Evolutionary conservation across 2,888 invertebrate species (phyloP).

Genomic region (Rhimphoctona megacephalus): DNA sequence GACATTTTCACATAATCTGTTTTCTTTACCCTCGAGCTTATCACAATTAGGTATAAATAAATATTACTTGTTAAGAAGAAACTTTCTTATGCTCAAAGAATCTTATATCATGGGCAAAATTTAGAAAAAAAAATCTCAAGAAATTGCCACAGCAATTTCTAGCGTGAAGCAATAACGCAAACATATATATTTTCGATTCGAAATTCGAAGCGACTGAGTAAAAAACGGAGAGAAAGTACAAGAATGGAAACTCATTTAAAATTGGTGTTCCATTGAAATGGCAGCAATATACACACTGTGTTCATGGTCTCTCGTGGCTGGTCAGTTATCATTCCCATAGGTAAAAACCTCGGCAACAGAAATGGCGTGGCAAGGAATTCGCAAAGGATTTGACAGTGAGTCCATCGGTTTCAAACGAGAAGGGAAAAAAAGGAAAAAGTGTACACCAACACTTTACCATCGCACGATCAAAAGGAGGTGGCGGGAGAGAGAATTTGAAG

Average conservation of each 20-base stretch:
- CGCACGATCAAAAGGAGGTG: conserved; percentile 41
- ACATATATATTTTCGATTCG: neutral
- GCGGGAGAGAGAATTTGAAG: conserved; percentile 55
- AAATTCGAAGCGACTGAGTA: neutral
- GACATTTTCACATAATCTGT: conserved; percentile 23
- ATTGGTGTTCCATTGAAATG: neutral
- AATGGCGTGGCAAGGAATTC: conserved; percentile 41
- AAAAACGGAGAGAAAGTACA: neutral
- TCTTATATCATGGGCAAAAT: neutral
- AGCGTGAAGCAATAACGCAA: neutral
- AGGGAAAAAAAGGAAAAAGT: conserved; percentile 11
- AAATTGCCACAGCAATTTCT: neutral
- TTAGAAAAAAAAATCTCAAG: no score
- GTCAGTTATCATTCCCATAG: conserved; percentile 42
- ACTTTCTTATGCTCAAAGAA: neutral
- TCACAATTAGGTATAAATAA: neutral
- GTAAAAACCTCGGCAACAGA: conserved; percentile 28
- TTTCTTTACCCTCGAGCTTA: conserved; percentile 12
- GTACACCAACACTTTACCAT: conserved; percentile 36
- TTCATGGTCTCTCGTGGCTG: conserved; percentile 32
- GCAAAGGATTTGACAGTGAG: conserved; percentile 47
- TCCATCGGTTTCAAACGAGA: conserved; percentile 32
- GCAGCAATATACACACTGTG: neutral
- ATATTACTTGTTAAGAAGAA: neutral
- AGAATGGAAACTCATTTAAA: neutral